Evolutionary conservation across 2,113 vertebrate species (phyloP).

Genomic region (Menura novaehollandiae): DNA sequence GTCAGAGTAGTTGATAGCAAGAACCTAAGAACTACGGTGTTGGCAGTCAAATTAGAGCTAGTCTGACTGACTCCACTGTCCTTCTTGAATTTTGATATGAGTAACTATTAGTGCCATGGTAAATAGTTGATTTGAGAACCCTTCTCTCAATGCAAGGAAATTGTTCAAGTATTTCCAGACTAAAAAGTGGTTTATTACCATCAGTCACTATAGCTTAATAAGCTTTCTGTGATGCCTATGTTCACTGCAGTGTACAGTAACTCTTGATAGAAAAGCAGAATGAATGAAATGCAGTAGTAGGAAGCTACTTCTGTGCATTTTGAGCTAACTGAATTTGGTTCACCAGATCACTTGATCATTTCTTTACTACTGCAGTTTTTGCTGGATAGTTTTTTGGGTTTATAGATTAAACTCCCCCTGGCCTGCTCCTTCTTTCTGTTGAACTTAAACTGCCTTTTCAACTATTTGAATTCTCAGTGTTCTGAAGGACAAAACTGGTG

Average conservation of each 20-base stretch:
- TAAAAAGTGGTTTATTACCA: background rate
- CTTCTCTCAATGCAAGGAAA: background rate
- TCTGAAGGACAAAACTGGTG: background rate
- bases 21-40: background rate
- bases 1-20: background rate
- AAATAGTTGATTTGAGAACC: background rate
- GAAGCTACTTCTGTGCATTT: background rate
- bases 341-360: background rate
- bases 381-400: background rate
- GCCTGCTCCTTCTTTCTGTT: background rate
- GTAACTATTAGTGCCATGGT: background rate
- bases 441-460: background rate
- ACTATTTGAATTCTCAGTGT: background rate
- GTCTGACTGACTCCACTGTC: background rate
- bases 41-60: background rate
- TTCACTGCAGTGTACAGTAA: background rate
- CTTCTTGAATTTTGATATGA: background rate
- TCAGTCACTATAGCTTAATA: background rate
- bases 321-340: background rate
- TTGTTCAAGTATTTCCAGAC: background rate
- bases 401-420: background rate
- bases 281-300: background rate
- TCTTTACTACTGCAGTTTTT: background rate
- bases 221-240: background rate
- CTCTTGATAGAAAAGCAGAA: background rate